Base-by-base conservation (phyloP, 2,888 invertebrate genomes). In the Noctua janthina region DNA sequence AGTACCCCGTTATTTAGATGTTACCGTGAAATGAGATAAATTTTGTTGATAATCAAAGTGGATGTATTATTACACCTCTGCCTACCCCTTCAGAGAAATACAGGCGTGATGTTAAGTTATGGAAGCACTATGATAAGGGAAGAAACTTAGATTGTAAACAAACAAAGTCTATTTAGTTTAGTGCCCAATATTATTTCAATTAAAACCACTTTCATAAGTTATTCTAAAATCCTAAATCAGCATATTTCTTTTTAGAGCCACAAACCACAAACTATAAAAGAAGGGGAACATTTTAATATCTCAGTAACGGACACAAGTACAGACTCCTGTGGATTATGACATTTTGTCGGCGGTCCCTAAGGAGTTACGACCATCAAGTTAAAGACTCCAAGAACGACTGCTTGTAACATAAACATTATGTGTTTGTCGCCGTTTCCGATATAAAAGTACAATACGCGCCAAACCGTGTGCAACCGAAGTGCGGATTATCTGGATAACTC, bases 341-440 rank as follows among this genome's bases (percentile, higher is more conserved):
- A 85, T 83, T 89, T 81, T 35, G 59, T 35, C 72, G 73, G 43
- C 75, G 35, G 72, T 79, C 82, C 77, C 71, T 23, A 0, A 74
- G 73, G 76, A 77, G 43, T 64, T 66, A 78, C 74, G 71, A 64
- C 74, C 73, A 79, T 74, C 59, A 67, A 72, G 49, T 85, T 85
- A 67, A 85, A 76, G 70, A 82, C 70, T 69, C 64, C 66, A 56
- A 29, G 64, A 74, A 69, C 49, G 64, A 56, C 62, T 51, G 73
- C 75, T 71, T 74, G 68, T 76, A 68, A 87, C 75, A 35, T 39
- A 71, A 68, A 84, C 59, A 74, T 74, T 67, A 76, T 56, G 76
- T 67, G 23, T 71, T 69, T 73, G 54, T 46, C 43, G 59, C 43
- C 23, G 23, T 76, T 73, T 67, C 43, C 64, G n/a, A 82, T 62